Conservation (phyloP, 2,113 vertebrate species). For the Myotis yumanensis region DNA sequence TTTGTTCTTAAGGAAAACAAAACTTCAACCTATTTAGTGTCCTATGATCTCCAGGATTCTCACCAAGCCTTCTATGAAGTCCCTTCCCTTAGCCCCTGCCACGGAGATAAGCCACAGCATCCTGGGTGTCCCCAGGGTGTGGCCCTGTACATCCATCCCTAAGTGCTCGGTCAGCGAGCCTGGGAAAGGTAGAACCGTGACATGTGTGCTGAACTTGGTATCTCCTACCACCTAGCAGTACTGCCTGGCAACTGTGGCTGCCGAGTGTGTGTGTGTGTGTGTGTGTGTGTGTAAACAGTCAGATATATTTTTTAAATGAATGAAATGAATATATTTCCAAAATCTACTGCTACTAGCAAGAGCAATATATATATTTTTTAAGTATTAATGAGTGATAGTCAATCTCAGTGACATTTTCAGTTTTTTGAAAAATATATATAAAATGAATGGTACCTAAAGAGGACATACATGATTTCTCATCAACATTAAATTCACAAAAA, state of each 20-base stretch:
- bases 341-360: background rate
- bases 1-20: background rate
- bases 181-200: background rate
- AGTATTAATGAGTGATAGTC: background rate
- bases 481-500: slow-evolving; percentile 23
- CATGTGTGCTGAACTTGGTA: background rate
- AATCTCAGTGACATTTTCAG: background rate
- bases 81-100: background rate
- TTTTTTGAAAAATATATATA: background rate
- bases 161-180: background rate
- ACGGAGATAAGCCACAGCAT: background rate
- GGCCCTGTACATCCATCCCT: background rate
- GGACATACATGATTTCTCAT: background rate
- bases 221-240: background rate
- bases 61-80: background rate
- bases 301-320: background rate
- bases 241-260: background rate
- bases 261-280: background rate
- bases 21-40: background rate
- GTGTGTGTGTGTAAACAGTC: background rate
- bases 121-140: background rate
- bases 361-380: background rate
- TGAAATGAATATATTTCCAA: background rate
- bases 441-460: background rate
- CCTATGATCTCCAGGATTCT: background rate